A percentile compares a stretch with the other conserved stretches of the same genome.
Conservation (phyloP, 53 echinoderm and acorn worm species). For the Paracentrotus lividus region DNA sequence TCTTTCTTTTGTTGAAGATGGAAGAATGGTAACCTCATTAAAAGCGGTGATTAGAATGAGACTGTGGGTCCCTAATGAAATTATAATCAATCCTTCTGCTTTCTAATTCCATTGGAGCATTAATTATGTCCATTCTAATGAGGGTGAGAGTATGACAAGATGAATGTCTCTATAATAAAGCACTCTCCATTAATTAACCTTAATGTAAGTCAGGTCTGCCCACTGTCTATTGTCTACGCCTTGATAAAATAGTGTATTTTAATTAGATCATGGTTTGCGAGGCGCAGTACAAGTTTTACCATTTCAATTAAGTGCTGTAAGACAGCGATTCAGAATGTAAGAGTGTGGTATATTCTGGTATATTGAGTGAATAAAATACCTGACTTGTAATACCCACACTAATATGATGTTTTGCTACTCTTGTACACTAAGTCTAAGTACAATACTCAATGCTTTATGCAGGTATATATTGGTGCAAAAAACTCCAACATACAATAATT, state of each 20-base stretch:
- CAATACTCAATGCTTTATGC: too few relatives aligned
- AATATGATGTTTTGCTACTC: too few relatives aligned
- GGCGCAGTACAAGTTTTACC: neutral
- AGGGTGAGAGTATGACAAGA: neutral
- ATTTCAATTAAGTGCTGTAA: neutral
- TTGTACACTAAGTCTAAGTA: too few relatives aligned
- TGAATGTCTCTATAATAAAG: neutral
- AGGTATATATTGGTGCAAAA: too few relatives aligned
- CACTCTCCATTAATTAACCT: constrained; percentile 4
- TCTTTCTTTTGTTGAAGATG: neutral
- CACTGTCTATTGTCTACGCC: neutral
- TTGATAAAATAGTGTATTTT: neutral
- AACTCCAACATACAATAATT: too few relatives aligned
- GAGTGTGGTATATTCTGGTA: too few relatives aligned
- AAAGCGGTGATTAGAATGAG: constrained; percentile 25
- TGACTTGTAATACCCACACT: too few relatives aligned
- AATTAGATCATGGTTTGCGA: neutral
- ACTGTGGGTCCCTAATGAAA: constrained; percentile 31
- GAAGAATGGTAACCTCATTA: constrained; percentile 40
- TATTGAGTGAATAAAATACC: too few relatives aligned
- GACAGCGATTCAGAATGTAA: too few relatives aligned
- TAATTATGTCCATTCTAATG: constrained; percentile 41
- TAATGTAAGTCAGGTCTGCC: neutral
- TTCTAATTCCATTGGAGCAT: constrained; percentile 6
- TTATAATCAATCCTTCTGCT: constrained; percentile 51